Percentiles rank a stretch among this genome's conserved stretches.
phyloP scores from a whole-genome alignment of 2,888 invertebrate species.

The Pachydiplax longipennis region DNA sequence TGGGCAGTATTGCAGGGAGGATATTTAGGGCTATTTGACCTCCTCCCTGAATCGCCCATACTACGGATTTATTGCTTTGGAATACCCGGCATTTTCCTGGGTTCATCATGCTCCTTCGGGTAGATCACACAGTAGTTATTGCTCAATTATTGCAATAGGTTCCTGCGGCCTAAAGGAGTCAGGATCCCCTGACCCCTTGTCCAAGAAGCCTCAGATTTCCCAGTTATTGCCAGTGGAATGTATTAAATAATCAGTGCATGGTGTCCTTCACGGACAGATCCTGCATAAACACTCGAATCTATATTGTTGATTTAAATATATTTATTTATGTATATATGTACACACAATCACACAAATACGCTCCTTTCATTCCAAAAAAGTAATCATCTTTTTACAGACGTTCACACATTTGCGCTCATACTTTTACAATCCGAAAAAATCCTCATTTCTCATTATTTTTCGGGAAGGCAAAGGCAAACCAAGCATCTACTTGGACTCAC shows the following conservation, averaged over 20 bases:
- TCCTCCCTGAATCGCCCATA: slow-evolving; percentile 36
- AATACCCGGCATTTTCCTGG: slow-evolving; percentile 52
- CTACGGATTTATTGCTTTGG: slow-evolving; percentile 52
- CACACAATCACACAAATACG: not conserved
- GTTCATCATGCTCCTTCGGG: slow-evolving; percentile 22
- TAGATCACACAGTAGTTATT: slow-evolving; percentile 34
- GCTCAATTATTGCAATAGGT: slow-evolving; percentile 41
- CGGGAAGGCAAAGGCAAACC: slow-evolving; percentile 39
- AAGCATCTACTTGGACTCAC: slow-evolving; percentile 40
- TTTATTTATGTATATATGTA: not conserved
- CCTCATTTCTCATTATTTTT: not conserved
- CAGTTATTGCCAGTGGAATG: slow-evolving; percentile 51
- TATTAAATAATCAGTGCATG: slow-evolving; percentile 47
- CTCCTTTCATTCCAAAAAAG: not conserved
- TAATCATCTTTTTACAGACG: not conserved
- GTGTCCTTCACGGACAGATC: slow-evolving; percentile 1
- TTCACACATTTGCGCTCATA: not conserved
- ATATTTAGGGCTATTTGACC: not conserved
- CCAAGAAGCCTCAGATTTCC: slow-evolving; percentile 46
- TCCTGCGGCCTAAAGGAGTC: not conserved
- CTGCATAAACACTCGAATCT: slow-evolving; percentile 40
- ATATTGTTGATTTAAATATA: slow-evolving; percentile 5
- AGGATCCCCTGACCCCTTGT: not conserved
- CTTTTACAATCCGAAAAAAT: not conserved
- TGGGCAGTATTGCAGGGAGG: not conserved